These are phyloP conservation scores for Temnothorax ravouxi DNA, from an alignment of 2,888 invertebrate genomes.

Conservation along the genomic window DNA sequence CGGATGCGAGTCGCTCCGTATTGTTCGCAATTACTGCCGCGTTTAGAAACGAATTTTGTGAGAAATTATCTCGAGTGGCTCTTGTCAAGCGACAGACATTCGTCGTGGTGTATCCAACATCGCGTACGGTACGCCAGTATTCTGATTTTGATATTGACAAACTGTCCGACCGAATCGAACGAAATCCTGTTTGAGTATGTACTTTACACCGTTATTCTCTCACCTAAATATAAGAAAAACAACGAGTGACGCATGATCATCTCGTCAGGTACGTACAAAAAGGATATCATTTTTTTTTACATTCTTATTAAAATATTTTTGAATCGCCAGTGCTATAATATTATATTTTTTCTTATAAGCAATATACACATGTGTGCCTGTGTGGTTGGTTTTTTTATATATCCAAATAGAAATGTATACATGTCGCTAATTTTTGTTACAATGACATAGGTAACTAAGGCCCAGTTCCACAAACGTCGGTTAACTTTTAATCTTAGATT, in stretches of 20 bases:
- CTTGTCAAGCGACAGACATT: background rate
- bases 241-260: background rate
- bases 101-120: background rate
- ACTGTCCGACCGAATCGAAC: background rate
- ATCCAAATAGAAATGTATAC: too few relatives aligned
- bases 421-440: too few relatives aligned
- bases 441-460: too few relatives aligned
- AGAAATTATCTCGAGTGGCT: background rate
- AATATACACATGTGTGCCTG: too few relatives aligned
- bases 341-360: background rate
- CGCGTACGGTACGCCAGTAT: background rate
- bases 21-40: background rate
- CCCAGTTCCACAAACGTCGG: too few relatives aligned
- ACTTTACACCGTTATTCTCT: background rate
- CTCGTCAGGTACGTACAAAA: background rate
- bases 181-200: background rate
- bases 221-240: background rate
- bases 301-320: background rate
- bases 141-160: background rate
- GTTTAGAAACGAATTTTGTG: background rate
- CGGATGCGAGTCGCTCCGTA: background rate
- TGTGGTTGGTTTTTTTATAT: too few relatives aligned
- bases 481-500: too few relatives aligned
- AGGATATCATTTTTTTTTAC: background rate
- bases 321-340: background rate